phyloP scores from a whole-genome alignment of 2,888 invertebrate species.

The Macroteleia sp. region DNA sequence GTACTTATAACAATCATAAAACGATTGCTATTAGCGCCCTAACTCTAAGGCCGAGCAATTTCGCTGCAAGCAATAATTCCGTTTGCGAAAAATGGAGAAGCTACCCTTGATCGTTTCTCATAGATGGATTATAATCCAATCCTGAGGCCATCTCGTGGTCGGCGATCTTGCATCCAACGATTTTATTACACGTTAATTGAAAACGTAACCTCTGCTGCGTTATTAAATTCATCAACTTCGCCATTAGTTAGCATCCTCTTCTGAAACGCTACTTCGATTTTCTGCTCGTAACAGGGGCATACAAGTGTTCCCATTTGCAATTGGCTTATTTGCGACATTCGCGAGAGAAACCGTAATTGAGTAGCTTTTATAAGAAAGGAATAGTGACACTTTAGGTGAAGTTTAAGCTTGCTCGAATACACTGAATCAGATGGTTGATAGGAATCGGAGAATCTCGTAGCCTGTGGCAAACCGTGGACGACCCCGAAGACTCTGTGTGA shows the following conservation, averaged over 20 bases:
- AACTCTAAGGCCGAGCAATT: conserved; percentile 60
- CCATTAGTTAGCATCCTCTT: conserved; percentile 25
- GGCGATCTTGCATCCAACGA: conserved; percentile 27
- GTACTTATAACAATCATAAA: conserved; percentile 44
- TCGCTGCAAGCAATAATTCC: conserved; percentile 69
- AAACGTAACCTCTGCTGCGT: conserved; percentile 58
- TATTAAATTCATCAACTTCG: conserved; percentile 48
- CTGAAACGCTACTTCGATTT: too few relatives aligned
- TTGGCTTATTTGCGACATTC: conserved; percentile 17
- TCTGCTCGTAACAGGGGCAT: conserved; percentile 2
- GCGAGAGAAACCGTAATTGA: too few relatives aligned
- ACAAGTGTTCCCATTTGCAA: conserved; percentile 12
- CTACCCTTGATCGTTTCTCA: conserved; percentile 62
- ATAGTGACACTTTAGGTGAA: conserved; percentile 10
- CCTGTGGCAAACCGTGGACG: too few relatives aligned
- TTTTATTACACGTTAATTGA: conserved; percentile 65
- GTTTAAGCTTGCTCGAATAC: conserved; percentile 32
- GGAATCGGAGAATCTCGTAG: too few relatives aligned
- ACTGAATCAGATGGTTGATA: conserved; percentile 41
- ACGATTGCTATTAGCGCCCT: conserved; percentile 62
- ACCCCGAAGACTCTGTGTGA: too few relatives aligned
- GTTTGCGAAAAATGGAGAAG: conserved; percentile 66
- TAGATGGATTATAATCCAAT: conserved; percentile 63
- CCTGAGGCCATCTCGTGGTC: conserved; percentile 49
- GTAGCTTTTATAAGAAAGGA: background rate